These are phyloP conservation scores for Condylostylus longicornis DNA, from an alignment of 1,140 invertebrate species.

Conservation along the genomic window DNA sequence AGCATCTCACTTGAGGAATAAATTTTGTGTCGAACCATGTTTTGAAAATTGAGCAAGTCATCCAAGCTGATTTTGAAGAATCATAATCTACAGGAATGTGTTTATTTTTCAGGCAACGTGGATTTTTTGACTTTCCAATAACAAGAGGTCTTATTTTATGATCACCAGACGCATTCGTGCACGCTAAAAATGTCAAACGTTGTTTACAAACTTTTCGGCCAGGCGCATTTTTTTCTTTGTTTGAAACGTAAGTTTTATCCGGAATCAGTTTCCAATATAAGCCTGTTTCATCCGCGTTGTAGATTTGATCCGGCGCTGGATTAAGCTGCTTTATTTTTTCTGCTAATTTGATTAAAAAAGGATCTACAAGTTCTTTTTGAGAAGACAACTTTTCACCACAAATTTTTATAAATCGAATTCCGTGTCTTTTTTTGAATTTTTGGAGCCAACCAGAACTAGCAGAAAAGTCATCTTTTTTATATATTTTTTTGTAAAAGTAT, in stretches of 20 bases:
- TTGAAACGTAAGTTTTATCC: conserved; percentile 18
- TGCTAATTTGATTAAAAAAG: conserved; percentile 12
- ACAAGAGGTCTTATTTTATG: conserved; percentile 19
- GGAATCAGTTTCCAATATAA: conserved; percentile 27
- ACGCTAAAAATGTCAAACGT: conserved; percentile 12
- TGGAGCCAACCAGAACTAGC: conserved; percentile 31
- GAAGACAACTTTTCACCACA: conserved; percentile 24
- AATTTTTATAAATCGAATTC: conserved; percentile 22
- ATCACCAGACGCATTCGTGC: conserved; percentile 15
- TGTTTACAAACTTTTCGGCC: conserved; percentile 19
- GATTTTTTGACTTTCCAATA: conserved; percentile 22
- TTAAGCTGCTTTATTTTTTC: conserved; percentile 13
- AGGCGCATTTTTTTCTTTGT: conserved; percentile 15
- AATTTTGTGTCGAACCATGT: conserved; percentile 24
- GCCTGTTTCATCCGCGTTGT: conserved; percentile 32
- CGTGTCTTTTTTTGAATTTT: conserved; percentile 25
- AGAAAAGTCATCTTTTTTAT: too few species aligned
- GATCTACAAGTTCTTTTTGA: too few species aligned
- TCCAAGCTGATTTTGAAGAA: conserved; percentile 27
- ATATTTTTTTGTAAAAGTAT: too few species aligned
- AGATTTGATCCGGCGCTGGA: conserved; percentile 21
- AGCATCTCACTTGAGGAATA: conserved; percentile 8
- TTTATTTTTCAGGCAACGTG: conserved; percentile 16
- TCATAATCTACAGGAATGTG: conserved; percentile 21
- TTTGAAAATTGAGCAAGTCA: conserved; percentile 19